phyloP scores from a whole-genome alignment of 2,113 vertebrate species.

The Bagarius yarrelli region DNA sequence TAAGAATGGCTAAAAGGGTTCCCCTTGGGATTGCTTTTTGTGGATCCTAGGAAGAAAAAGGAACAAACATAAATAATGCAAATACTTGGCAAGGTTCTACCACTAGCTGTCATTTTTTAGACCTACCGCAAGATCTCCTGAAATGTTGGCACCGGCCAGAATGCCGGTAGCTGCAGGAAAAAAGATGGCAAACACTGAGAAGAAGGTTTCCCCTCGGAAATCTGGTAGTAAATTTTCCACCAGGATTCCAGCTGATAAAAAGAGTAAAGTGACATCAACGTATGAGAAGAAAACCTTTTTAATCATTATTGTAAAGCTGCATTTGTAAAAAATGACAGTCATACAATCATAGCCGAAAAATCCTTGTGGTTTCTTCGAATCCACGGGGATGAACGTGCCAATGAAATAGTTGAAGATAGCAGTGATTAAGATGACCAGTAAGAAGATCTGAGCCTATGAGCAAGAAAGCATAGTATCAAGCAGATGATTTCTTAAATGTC shows the following conservation, averaged over 20 bases:
- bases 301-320: background rate
- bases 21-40: slow-evolving; percentile 95
- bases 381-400: slow-evolving; percentile 86
- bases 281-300: background rate
- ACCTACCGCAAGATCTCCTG: slow-evolving; percentile 95
- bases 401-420: slow-evolving; percentile 92
- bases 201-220: slow-evolving; percentile 84
- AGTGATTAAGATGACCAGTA: slow-evolving; percentile 85
- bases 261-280: background rate
- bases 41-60: slow-evolving; percentile 80
- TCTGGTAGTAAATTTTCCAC: slow-evolving; percentile 92
- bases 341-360: slow-evolving; percentile 92
- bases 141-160: slow-evolving; percentile 97
- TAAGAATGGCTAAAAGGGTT: slow-evolving; percentile 91
- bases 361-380: slow-evolving; percentile 81
- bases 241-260: slow-evolving; percentile 80
- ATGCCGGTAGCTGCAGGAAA: slow-evolving; percentile 98
- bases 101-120: background rate
- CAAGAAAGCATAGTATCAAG: slow-evolving; percentile 40
- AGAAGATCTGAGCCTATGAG: slow-evolving; percentile 87
- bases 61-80: background rate
- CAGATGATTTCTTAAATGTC: background rate
- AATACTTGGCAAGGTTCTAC: background rate
- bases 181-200: slow-evolving; percentile 96
- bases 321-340: background rate